phyloP scores from a whole-genome alignment of 1,140 invertebrate species.

The Marisa cornuarietis region DNA sequence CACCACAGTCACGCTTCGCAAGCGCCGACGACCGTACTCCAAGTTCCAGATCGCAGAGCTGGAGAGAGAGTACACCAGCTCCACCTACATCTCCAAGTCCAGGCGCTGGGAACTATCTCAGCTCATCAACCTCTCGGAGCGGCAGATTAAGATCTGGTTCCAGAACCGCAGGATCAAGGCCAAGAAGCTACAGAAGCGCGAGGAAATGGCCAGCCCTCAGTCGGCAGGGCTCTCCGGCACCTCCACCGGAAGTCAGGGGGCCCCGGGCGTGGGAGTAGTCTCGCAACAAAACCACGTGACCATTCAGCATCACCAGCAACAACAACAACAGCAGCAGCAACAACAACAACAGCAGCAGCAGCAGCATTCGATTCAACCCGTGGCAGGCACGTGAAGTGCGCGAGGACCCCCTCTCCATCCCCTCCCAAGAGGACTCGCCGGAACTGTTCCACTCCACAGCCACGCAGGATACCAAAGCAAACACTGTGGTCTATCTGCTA shows the following conservation, averaged over 20 bases:
- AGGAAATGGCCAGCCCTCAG: conserved; percentile 38
- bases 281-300: conserved; percentile 21
- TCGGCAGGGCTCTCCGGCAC: conserved; percentile 15
- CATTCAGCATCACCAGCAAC: conserved; percentile 21
- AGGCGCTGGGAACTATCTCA: conserved; percentile 94
- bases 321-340: conserved; percentile 18
- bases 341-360: conserved; percentile 7
- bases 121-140: conserved; percentile 89
- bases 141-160: conserved; percentile 96
- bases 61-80: conserved; percentile 93
- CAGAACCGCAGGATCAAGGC: conserved; percentile 97
- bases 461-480: too few relatives aligned
- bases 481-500: too few relatives aligned
- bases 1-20: conserved; percentile 67
- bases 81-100: conserved; percentile 94
- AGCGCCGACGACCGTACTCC: conserved; percentile 92
- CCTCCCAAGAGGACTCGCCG: too few relatives aligned
- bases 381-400: conserved; percentile 9
- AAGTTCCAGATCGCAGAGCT: conserved; percentile 93
- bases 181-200: conserved; percentile 72
- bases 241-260: conserved; percentile 6
- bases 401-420: too few relatives aligned
- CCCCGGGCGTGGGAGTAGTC: conserved; percentile 2
- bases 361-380: not conserved
- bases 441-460: too few relatives aligned